Evolutionary conservation across 2,113 vertebrate genomes (phyloP), one percentile per base, ranked within the genome.

Genomic region (Cyanocitta stelleri): DNA sequence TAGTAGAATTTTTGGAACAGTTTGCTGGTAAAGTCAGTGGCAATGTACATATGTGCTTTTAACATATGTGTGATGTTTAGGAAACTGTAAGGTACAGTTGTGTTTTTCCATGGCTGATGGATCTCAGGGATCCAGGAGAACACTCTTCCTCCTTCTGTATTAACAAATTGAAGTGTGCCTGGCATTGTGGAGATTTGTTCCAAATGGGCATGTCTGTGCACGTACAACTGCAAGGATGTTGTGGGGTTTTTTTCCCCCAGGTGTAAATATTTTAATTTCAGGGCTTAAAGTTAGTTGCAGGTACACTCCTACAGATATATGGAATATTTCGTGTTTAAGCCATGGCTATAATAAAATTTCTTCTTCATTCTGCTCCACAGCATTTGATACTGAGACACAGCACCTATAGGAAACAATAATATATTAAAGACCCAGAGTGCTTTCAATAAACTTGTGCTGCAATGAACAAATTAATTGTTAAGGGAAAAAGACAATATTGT

Each of bases 401-500:
- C 77, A 96, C 71, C 77, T 81, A 44, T n/a, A 33, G 64, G 81
- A 74, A 96, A 56, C 72, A 71, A 91, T 96, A 87, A 95, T 41
- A 41, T 41, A 41, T 41, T 93, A 96, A 96, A 96, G 75, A 91
- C 62, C 88, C 23, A 7, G 69, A 95, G 85, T 89, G 86, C 81
- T 95, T 95, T 93, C 92, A 84, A 84, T 88, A 95, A 94, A 95
- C 90, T 80, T 75, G 55, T 83, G 77, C 88, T 84, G 87, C 78
- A 90, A 89, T 75, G 93, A 89, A 80, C 86, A 96, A 97, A 97
- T 96, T 91, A 96, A 94, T 41, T 90, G 54, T 63, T 85, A 66
- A 69, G 78, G 61, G 71, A 77, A 84, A 93, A 97, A 93, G 80
- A 71, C 76, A 76, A 24, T 83, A 63, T 78, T 87, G 59, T 75